phyloP scores from a whole-genome alignment of 2,797 vertebrate genomes.

The Simalia tracyae region DNA sequence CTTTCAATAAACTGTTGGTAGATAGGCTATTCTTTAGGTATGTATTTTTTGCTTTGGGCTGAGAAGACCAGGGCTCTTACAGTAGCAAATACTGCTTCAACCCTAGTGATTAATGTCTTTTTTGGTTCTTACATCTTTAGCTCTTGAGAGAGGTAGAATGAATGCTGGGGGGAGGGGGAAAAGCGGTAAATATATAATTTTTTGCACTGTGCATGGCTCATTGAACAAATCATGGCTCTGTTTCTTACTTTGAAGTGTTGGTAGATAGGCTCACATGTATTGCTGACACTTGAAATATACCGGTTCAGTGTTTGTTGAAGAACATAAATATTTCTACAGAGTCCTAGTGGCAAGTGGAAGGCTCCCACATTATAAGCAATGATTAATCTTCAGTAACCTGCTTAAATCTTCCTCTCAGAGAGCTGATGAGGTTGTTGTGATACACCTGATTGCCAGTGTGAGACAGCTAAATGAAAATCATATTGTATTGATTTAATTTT shows the following conservation, averaged over 20 bases:
- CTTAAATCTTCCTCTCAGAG: conserved; percentile 10
- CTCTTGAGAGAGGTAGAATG: not conserved
- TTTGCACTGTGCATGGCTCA: not conserved
- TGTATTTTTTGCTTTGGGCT: not conserved
- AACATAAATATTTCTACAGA: not conserved
- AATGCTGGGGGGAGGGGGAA: not conserved
- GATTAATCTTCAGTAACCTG: conserved; percentile 14
- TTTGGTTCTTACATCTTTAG: not conserved
- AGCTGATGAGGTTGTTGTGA: not conserved
- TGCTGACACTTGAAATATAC: not conserved
- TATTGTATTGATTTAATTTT: not conserved
- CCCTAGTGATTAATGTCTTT: not conserved
- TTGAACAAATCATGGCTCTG: not conserved
- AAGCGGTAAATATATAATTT: not conserved
- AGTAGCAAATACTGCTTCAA: not conserved
- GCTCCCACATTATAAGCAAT: not conserved
- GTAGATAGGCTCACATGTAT: not conserved
- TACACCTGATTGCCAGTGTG: accelerated
- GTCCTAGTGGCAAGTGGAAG: accelerated
- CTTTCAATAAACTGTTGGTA: not conserved
- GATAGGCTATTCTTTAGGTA: not conserved
- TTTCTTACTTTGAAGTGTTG: not conserved
- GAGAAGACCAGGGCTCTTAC: not conserved
- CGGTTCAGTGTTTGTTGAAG: not conserved
- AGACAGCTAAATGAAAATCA: not conserved